Percentiles rank a stretch among this genome's conserved stretches.
Evolutionary conservation across 2,113 vertebrate species (phyloP).

Genomic region (Trichechus manatus): DNA sequence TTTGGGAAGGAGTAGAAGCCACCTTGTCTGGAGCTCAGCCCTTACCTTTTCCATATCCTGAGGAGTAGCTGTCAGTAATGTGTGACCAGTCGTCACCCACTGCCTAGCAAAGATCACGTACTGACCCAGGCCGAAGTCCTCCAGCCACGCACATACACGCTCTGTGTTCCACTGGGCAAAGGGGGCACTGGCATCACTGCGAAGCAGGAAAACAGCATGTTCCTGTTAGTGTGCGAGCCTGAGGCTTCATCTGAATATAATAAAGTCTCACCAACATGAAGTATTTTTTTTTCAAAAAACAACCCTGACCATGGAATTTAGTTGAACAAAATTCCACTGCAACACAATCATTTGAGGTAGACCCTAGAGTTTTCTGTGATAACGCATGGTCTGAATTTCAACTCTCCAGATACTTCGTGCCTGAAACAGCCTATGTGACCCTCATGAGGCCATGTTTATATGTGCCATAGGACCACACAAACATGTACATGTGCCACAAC

Average conservation of each 20-base stretch:
- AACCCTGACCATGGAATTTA: not conserved
- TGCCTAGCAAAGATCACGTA: slow-evolving; percentile 96
- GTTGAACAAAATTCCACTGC: not conserved
- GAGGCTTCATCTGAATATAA: not conserved
- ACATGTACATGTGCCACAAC: not conserved
- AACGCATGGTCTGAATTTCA: not conserved
- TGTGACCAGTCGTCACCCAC: slow-evolving; percentile 97
- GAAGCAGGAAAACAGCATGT: slow-evolving; percentile 54
- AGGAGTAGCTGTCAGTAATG: slow-evolving; percentile 93
- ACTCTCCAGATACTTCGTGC: not conserved
- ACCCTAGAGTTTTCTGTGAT: not conserved
- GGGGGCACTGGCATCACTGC: slow-evolving; percentile 91
- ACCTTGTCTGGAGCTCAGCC: not conserved
- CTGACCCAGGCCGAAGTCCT: slow-evolving; percentile 96
- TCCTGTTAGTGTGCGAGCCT: not conserved
- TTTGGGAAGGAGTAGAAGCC: not conserved
- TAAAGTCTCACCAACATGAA: not conserved
- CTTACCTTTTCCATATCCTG: slow-evolving; percentile 98
- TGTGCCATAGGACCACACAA: rapidly evolving
- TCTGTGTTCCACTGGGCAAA: slow-evolving; percentile 97
- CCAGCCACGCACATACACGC: slow-evolving; percentile 96
- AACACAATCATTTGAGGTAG: not conserved
- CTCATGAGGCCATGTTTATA: not conserved
- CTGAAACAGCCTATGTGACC: rapidly evolving
- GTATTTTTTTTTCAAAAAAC: not conserved